These are phyloP conservation scores for Drosophila bocki DNA, from an alignment of 1,140 invertebrate genomes.

Conservation along the genomic window DNA sequence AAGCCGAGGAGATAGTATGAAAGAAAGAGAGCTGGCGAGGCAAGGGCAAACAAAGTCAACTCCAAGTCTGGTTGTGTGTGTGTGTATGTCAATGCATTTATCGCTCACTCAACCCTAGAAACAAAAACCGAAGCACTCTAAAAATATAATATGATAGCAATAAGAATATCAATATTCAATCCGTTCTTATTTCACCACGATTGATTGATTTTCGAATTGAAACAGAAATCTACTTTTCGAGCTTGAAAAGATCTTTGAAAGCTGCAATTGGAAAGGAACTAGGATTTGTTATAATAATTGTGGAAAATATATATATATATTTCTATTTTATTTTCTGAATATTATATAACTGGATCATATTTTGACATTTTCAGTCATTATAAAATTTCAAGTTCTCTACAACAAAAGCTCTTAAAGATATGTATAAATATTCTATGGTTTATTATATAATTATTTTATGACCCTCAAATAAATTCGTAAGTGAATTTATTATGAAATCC, in stretches of 20 bases:
- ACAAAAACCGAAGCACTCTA: not conserved
- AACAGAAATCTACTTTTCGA: not conserved
- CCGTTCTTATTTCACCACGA: constrained; percentile 3
- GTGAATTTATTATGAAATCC: constrained; percentile 33
- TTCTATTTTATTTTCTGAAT: not conserved
- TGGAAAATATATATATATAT: not conserved
- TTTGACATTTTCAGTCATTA: not conserved
- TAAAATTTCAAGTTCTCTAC: not conserved
- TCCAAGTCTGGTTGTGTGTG: constrained; percentile 16
- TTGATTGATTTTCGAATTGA: not conserved
- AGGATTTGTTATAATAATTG: not conserved
- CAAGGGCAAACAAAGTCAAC: constrained; percentile 44
- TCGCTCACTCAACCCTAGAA: constrained; percentile 45
- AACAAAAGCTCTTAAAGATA: not conserved
- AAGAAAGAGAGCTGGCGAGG: not conserved
- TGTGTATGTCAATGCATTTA: constrained; percentile 44
- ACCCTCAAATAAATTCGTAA: constrained; percentile 11
- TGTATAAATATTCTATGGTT: not conserved
- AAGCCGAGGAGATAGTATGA: not conserved
- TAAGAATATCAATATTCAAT: constrained; percentile 23
- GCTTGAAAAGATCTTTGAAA: not conserved
- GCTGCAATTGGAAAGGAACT: too few relatives aligned
- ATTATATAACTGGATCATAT: not conserved
- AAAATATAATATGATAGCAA: constrained; percentile 2
- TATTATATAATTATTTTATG: constrained; percentile 19